These are phyloP conservation scores for Parazoanthus swiftii DNA, from an alignment of 92 coral and sea anemone genomes.

Conservation along the genomic window DNA sequence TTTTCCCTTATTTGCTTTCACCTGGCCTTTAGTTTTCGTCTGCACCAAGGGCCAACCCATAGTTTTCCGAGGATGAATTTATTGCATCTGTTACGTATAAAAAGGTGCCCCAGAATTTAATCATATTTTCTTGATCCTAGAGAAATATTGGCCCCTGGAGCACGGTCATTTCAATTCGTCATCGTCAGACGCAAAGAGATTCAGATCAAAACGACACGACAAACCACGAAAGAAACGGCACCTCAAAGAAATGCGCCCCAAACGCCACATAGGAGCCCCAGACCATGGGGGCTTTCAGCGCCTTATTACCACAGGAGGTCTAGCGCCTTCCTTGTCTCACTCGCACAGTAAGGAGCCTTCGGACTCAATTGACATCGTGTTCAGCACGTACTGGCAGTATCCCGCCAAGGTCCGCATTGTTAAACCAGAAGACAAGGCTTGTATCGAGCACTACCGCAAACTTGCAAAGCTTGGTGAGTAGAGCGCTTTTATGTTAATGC, in stretches of 20 bases:
- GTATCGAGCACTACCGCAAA: conserved; percentile 88
- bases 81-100: no score
- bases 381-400: conserved; percentile 95
- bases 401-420: conserved; percentile 97
- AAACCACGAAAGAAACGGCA: conserved; percentile 20
- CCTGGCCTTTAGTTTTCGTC: no score
- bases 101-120: no score
- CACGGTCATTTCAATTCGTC: not conserved
- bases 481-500: not conserved
- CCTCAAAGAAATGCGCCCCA: conserved; percentile 54
- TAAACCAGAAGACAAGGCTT: conserved; percentile 83
- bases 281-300: conserved; percentile 99
- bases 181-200: not conserved
- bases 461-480: conserved; percentile 77
- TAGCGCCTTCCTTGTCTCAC: conserved; percentile 70
- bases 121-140: conserved; percentile 3
- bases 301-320: conserved; percentile 87
- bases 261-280: conserved; percentile 92
- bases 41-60: no score
- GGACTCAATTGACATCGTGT: conserved; percentile 85
- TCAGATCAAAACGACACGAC: conserved; percentile 2
- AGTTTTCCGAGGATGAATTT: no score
- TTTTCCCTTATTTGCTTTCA: no score
- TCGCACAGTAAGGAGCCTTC: conserved; percentile 60
- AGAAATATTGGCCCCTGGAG: conserved; percentile 36